phyloP scores from a whole-genome alignment of 2,888 invertebrate genomes.

The Melanostoma scalare region DNA sequence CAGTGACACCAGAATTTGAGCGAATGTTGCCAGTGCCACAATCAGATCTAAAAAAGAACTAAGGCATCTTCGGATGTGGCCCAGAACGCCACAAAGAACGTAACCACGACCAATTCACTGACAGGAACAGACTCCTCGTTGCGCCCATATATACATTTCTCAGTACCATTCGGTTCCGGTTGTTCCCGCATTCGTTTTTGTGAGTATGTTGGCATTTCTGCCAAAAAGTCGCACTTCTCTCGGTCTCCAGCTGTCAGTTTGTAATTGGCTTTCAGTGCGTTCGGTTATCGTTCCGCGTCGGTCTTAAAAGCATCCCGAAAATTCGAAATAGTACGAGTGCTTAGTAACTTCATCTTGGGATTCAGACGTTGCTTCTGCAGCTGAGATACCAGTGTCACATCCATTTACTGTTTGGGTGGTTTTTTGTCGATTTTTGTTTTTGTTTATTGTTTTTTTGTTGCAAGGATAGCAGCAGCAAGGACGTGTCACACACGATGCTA shows the following conservation, averaged over 20 bases:
- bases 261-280: constrained; percentile 70
- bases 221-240: constrained; percentile 44
- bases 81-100: constrained; percentile 56
- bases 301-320: constrained; percentile 9
- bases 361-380: background rate
- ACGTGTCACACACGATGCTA: constrained; percentile 37
- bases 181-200: constrained; percentile 23
- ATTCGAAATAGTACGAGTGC: constrained; percentile 14
- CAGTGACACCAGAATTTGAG: constrained; percentile 24
- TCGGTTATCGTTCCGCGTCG: constrained; percentile 40
- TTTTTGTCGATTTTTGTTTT: background rate
- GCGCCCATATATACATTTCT: constrained; percentile 41
- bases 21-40: constrained; percentile 45
- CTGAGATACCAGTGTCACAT: constrained; percentile 40
- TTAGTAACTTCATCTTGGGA: constrained; percentile 14
- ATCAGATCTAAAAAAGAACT: background rate
- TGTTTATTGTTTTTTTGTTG: constrained; percentile 6
- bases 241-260: constrained; percentile 63
- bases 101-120: constrained; percentile 61
- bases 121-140: constrained; percentile 53
- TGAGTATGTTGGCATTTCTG: constrained; percentile 57
- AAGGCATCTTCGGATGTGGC: constrained; percentile 56
- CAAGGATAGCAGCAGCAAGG: constrained; percentile 47
- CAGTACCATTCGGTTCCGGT: background rate
- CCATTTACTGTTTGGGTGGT: constrained; percentile 24